phyloP scores from a whole-genome alignment of 2,797 vertebrate genomes.

The Sebastes wilsoni region DNA sequence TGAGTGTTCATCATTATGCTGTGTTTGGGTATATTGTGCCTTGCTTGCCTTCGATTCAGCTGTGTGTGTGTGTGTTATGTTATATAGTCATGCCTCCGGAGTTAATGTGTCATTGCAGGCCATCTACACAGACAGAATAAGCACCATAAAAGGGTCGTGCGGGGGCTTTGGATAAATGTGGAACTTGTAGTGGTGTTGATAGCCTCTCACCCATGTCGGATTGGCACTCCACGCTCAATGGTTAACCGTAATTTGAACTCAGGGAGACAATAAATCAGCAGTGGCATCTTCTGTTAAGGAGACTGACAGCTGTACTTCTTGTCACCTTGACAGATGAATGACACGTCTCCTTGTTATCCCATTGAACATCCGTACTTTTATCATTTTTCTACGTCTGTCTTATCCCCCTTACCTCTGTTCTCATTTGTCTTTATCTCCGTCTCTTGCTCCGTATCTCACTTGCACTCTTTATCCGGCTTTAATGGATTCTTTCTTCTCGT shows the following conservation, averaged over 20 bases:
- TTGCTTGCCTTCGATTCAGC: neutral
- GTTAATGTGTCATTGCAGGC: neutral
- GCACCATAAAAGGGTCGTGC: neutral
- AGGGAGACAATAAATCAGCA: slow-evolving; percentile 44
- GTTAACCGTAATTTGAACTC: slow-evolving; percentile 63
- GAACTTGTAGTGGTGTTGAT: neutral
- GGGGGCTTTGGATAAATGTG: neutral
- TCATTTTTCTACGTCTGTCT: slow-evolving; percentile 42
- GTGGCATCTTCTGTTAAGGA: slow-evolving; percentile 27
- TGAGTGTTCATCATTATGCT: neutral
- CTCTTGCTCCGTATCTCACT: slow-evolving; percentile 22
- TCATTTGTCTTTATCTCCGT: slow-evolving; percentile 52
- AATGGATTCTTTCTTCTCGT: slow-evolving; percentile 42
- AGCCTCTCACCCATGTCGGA: slow-evolving; percentile 4
- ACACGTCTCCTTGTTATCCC: slow-evolving; percentile 47
- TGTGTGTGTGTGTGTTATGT: neutral
- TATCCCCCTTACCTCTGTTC: slow-evolving; percentile 32
- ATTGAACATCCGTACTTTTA: slow-evolving; percentile 52
- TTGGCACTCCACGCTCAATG: slow-evolving; percentile 4
- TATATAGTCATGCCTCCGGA: neutral
- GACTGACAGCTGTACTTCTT: slow-evolving; percentile 55
- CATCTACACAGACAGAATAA: neutral
- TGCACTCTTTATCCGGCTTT: slow-evolving; percentile 29
- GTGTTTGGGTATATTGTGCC: neutral
- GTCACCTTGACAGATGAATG: slow-evolving; percentile 74